Evolutionary conservation across 2,797 vertebrate genomes (phyloP).

Genomic region (Argyrosomus regius): DNA sequence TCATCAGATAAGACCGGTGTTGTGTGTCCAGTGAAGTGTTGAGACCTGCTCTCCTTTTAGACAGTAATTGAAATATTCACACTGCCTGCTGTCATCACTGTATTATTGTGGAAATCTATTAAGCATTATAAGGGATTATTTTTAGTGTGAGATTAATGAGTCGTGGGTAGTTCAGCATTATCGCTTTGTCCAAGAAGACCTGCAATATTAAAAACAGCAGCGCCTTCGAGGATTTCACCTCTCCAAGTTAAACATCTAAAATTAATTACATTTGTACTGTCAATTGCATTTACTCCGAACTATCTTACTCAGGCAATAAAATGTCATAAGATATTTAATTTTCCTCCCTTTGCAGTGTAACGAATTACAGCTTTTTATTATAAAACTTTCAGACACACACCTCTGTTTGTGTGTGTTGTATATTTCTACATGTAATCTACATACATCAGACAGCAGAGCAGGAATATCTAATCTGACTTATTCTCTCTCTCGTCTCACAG

Average conservation of each 20-base stretch:
- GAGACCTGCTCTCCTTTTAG: slow-evolving; percentile 22
- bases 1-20: slow-evolving; percentile 1
- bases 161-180: slow-evolving; percentile 1
- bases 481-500: slow-evolving; percentile 74
- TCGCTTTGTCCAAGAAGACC: not conserved
- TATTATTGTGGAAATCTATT: slow-evolving; percentile 9
- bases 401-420: slow-evolving; percentile 15
- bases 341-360: not conserved
- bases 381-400: not conserved
- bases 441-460: slow-evolving; percentile 45
- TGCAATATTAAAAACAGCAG: slow-evolving; percentile 15
- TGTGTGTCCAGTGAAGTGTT: slow-evolving; percentile 9
- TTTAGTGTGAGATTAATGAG: slow-evolving; percentile 23
- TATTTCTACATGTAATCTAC: slow-evolving; percentile 51
- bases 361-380: not conserved
- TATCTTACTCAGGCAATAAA: not conserved
- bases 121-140: slow-evolving; percentile 3
- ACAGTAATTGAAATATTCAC: slow-evolving; percentile 40
- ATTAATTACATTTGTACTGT: slow-evolving; percentile 20
- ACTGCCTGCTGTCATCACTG: slow-evolving; percentile 16
- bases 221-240: slow-evolving; percentile 23
- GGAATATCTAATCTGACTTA: slow-evolving; percentile 43
- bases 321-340: slow-evolving; percentile 23
- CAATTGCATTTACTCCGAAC: not conserved
- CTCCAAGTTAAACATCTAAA: slow-evolving; percentile 37